These are phyloP conservation scores for Elanus axillaris DNA, from an alignment of 2,113 vertebrate species.

Conservation along the genomic window DNA sequence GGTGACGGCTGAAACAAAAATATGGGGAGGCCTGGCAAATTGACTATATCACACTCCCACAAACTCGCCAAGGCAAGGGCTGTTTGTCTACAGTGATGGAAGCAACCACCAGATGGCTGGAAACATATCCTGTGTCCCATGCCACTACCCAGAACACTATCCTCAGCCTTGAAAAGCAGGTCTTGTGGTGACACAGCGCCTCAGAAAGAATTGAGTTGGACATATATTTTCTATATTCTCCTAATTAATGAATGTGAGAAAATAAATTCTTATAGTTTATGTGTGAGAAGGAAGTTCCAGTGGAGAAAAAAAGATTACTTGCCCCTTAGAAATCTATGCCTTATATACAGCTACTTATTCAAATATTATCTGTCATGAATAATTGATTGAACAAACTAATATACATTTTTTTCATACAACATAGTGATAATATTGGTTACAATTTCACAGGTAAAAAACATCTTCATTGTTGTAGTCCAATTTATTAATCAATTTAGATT, in stretches of 20 bases:
- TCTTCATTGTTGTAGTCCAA: not conserved
- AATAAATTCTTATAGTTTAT: not conserved
- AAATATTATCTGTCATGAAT: not conserved
- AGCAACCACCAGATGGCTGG: no score
- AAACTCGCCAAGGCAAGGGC: no score
- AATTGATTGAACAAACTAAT: not conserved
- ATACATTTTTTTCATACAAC: not conserved
- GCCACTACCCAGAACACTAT: no score
- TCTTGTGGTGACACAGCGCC: no score
- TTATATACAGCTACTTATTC: not conserved
- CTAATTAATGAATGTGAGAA: not conserved
- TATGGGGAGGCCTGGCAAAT: no score
- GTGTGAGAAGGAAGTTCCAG: not conserved
- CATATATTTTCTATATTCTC: not conserved
- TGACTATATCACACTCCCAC: no score
- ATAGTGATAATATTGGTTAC: not conserved
- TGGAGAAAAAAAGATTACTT: not conserved
- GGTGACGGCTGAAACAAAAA: no score
- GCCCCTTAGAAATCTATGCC: not conserved
- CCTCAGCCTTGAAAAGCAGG: no score
- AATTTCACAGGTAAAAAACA: not conserved
- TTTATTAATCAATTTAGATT: not conserved
- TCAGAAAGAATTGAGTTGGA: no score
- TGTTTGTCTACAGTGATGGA: no score
- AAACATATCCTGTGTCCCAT: no score